Evolutionary conservation across 2,888 invertebrate species (phyloP), one percentile per base, ranked within the genome.

Genomic region (Campoletis raptor): DNA sequence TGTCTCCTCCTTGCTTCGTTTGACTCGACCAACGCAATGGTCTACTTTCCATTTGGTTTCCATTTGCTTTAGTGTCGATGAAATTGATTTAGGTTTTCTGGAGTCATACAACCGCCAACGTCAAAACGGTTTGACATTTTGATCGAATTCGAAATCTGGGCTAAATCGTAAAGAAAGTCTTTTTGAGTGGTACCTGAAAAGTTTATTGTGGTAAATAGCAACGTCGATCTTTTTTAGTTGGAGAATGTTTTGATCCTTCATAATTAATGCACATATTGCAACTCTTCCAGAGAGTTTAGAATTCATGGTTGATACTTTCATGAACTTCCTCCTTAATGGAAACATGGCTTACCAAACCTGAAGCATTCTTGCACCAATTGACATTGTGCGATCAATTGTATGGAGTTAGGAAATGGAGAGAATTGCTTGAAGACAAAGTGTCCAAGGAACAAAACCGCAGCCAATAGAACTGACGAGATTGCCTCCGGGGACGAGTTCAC

Each of bases 61-160:
- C 76, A 85, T 90, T 90, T 89, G 88, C 90, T 89, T 90, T 90
- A 6, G 30, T 86, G 89, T 85, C 89, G 89, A 91, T 91, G 89
- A 89, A 91, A 91, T 91, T 91, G 91, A 90, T 88, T 30, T 15
- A 9, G 86, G 30, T 24, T 61, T 61, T 52, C 37, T 24, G n/a
- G 15, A 66, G 18, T 54, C 45, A 24, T 18, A 1, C 40, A 45
- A 48, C 40, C 15, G 12, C n/a, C 52, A n/a, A 54, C 40, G 10
- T 2, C 10, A 24, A 81, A n/a, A n/a, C 40, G 52, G 12, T n/a
- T 64, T 36, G 4, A 15, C 30, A 36, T 0, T 21, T n/a, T 73
- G 7, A 42, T 57, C 12, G 4, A 61, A 36, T 48, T 81, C 48
- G 15, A 10, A 54, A 54, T 24, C 15, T 18, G 24, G 24, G 24